Percentiles rank a stretch among this genome's conserved stretches.
Conservation (phyloP, 2,797 vertebrate genomes). For the Zenarchopterus dispar region DNA sequence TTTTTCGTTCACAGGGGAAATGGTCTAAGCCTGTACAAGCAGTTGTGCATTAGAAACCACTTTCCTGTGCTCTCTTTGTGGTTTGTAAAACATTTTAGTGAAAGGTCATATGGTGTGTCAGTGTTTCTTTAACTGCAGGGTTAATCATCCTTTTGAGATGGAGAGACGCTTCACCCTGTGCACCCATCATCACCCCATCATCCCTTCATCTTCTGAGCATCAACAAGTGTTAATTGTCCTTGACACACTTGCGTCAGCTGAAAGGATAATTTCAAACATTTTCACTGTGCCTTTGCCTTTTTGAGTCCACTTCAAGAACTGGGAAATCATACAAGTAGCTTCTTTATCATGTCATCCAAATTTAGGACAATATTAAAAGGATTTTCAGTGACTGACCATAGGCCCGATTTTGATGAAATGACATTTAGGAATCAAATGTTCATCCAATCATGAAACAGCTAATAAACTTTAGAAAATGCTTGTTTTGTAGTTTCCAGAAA, state of each 20-base stretch:
- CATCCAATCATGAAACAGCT: neutral
- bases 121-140: slow-evolving; percentile 6
- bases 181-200: slow-evolving; percentile 5
- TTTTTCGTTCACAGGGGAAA: neutral
- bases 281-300: slow-evolving; percentile 1
- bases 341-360: slow-evolving; percentile 50
- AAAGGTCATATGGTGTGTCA: slow-evolving; percentile 1
- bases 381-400: slow-evolving; percentile 8
- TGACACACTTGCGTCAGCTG: slow-evolving; percentile 11
- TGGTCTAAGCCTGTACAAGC: neutral
- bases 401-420: slow-evolving; percentile 1
- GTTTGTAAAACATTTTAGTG: neutral
- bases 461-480: slow-evolving; percentile 10
- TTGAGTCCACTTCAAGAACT: slow-evolving; percentile 31
- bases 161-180: neutral
- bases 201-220: slow-evolving; percentile 2
- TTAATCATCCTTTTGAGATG: slow-evolving; percentile 14
- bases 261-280: slow-evolving; percentile 28
- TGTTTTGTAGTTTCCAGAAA: neutral
- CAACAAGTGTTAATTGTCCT: slow-evolving; percentile 19
- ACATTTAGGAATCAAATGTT: slow-evolving; percentile 6
- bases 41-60: neutral
- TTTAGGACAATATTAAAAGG: slow-evolving; percentile 12
- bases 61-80: neutral
- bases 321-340: slow-evolving; percentile 12